Base-by-base conservation (phyloP, 2,888 invertebrate species). In the Busseola fusca region DNA sequence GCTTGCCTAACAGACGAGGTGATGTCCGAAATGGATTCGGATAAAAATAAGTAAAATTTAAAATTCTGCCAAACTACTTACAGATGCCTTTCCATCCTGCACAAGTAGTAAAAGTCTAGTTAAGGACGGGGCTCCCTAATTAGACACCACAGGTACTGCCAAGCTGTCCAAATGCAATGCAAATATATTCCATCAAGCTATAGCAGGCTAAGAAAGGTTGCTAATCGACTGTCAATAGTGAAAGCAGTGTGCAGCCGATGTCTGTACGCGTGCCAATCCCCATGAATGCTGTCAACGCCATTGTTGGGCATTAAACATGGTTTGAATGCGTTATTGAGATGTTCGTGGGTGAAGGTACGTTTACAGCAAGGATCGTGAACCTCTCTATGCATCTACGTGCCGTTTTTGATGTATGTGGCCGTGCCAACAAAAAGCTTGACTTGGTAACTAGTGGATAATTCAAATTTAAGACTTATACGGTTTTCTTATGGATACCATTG, bases 161-260 rank as follows among this genome's bases (percentile, higher is more conserved):
- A 45, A 65, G 30, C 42, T 9, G 18, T 64, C 60, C 34, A 64
- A 82, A 79, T 69, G 68, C 63, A 63, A 84, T 82, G 82, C 82
- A 74, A 85, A 76, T 81, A 67, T 75, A 83, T 83, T 66, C 75
- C 58, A 77, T 70, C 71, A 74, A 48, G 62, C 57, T 59, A 59
- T 66, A 72, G 37, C 60, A 66, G 73, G 50, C 76, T 50, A 72
- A 57, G 83, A 65, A 67, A 80, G 75, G 75, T 80, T 67, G 40
- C 69, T 83, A 69, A 81, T 84, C 70, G 69, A 58, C 69, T 73
- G 75, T 82, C 80, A 74, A 64, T 54, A 77, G 86, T 81, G 86
- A 84, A 86, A 84, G 86, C 80, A 37, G 78, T 71, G 74, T 81
- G 60, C 72, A 66, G 45, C 58, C 69, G 66, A 64, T 70, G 80